Conservation (phyloP, 2,888 invertebrate genomes). For the Sepioteuthis lessoniana region DNA sequence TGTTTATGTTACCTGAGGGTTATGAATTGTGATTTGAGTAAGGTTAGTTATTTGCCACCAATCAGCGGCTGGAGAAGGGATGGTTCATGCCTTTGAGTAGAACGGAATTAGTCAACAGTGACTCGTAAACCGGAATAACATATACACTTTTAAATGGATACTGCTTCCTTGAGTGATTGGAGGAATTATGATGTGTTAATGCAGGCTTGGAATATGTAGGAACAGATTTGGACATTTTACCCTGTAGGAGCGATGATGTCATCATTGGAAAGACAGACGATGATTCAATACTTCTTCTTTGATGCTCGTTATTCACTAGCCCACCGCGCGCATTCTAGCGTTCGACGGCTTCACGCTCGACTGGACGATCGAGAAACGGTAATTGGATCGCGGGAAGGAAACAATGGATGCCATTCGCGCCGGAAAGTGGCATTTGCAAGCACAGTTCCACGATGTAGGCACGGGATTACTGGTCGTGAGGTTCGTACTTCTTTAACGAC, state of each 20-base stretch:
- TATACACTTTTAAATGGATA: neutral
- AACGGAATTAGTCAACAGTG: neutral
- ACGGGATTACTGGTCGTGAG: neutral
- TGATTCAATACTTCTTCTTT: neutral
- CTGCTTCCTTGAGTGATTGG: neutral
- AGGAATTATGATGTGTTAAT: slow-evolving; percentile 1
- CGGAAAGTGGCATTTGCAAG: neutral
- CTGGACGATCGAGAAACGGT: neutral
- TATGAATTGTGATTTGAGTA: neutral
- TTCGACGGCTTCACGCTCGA: slow-evolving; percentile 23
- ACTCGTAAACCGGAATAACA: neutral
- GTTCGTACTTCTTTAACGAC: neutral
- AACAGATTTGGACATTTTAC: too few relatives aligned
- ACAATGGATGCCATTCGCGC: neutral
- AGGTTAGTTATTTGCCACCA: neutral
- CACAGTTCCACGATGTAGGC: neutral
- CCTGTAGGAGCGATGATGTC: neutral
- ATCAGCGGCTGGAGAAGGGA: neutral
- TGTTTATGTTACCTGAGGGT: neutral
- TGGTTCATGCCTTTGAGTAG: neutral
- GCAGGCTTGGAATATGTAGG: neutral
- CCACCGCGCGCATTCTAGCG: neutral
- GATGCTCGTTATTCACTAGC: neutral
- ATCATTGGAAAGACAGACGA: neutral
- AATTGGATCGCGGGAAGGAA: slow-evolving; percentile 20